These are phyloP conservation scores for Zaprionus gabonicus DNA, from an alignment of 1,140 invertebrate genomes.

Conservation along the genomic window DNA sequence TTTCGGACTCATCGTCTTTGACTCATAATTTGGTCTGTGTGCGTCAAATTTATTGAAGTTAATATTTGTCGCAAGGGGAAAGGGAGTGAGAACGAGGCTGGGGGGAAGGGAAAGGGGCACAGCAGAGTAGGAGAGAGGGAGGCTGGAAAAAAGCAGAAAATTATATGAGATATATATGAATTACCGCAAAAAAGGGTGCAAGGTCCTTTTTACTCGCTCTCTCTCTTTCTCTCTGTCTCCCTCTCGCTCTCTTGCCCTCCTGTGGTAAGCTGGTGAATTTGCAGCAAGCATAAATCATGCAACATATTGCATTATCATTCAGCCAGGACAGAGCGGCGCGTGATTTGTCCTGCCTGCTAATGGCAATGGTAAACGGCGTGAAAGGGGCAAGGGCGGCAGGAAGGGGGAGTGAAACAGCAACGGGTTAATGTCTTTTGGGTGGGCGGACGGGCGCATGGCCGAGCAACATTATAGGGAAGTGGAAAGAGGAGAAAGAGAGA, in stretches of 20 bases:
- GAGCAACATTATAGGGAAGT: not conserved
- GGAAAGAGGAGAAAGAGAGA: not conserved
- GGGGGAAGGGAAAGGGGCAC: not conserved
- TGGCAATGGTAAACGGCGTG: slow-evolving; percentile 28
- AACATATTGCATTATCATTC: slow-evolving; percentile 83
- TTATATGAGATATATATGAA: slow-evolving; percentile 27
- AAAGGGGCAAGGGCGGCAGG: not conserved
- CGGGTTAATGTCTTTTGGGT: slow-evolving; percentile 26
- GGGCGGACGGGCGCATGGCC: slow-evolving; percentile 4
- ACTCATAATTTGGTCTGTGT: slow-evolving; percentile 69
- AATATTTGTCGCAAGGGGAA: slow-evolving; percentile 69
- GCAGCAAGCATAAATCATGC: slow-evolving; percentile 78
- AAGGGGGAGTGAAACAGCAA: not conserved
- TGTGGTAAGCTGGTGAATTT: slow-evolving; percentile 9
- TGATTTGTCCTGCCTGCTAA: slow-evolving; percentile 49
- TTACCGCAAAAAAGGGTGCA: slow-evolving; percentile 52
- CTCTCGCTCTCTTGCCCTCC: not conserved
- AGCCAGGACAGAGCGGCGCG: slow-evolving; percentile 19
- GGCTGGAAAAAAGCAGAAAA: slow-evolving; percentile 6
- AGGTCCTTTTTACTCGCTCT: slow-evolving; percentile 14
- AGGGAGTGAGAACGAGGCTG: not conserved
- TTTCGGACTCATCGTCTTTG: slow-evolving; percentile 30
- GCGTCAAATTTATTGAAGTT: slow-evolving; percentile 79
- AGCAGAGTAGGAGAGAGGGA: slow-evolving; percentile 22
- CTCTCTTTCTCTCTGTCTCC: not conserved